Percentiles rank a stretch among this genome's conserved stretches.
Evolutionary conservation across 2,113 vertebrate species (phyloP).

Genomic region (Maccullochella peelii): DNA sequence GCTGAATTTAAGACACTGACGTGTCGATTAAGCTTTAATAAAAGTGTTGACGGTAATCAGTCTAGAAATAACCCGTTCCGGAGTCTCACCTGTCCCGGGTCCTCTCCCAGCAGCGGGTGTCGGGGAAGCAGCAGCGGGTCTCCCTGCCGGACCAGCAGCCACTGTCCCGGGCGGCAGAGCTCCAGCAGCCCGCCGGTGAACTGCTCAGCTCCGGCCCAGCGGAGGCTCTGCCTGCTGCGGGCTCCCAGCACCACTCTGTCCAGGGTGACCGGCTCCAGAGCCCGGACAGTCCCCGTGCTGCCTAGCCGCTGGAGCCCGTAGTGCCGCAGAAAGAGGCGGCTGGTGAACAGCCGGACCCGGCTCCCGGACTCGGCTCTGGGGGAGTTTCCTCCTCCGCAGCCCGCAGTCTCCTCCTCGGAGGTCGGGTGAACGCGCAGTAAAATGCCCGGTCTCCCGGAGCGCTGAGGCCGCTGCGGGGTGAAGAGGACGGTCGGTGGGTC

Average conservation of each 20-base stretch:
- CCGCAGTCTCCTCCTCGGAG: conserved; percentile 72
- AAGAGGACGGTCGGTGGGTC: conserved; percentile 78
- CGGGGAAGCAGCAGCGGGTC: conserved; percentile 76
- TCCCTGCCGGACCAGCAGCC: conserved; percentile 79
- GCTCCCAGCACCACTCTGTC: conserved; percentile 80
- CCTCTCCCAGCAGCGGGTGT: conserved; percentile 64
- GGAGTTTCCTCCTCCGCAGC: not conserved
- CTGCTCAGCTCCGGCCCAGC: conserved; percentile 67
- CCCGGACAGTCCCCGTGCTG: conserved; percentile 58
- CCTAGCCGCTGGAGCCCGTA: conserved; percentile 61
- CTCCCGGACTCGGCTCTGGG: not conserved
- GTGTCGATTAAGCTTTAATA: too few relatives aligned
- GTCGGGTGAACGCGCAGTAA: conserved; percentile 76
- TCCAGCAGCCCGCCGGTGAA: conserved; percentile 73
- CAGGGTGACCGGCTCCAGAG: conserved; percentile 69
- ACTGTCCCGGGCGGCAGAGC: conserved; percentile 69
- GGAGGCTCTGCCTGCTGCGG: conserved; percentile 70
- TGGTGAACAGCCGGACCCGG: conserved; percentile 78
- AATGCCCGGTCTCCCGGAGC: conserved; percentile 45
- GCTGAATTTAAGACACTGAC: too few relatives aligned
- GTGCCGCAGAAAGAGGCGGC: conserved; percentile 72
- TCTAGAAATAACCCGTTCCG: not conserved
- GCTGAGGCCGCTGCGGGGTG: conserved; percentile 57
- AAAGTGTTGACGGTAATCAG: too few relatives aligned
- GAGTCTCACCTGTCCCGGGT: conserved; percentile 56